A percentile compares a stretch with the other conserved stretches of the same genome.
Conservation (phyloP, 2,797 vertebrate genomes). For the Parambassis ranga region DNA sequence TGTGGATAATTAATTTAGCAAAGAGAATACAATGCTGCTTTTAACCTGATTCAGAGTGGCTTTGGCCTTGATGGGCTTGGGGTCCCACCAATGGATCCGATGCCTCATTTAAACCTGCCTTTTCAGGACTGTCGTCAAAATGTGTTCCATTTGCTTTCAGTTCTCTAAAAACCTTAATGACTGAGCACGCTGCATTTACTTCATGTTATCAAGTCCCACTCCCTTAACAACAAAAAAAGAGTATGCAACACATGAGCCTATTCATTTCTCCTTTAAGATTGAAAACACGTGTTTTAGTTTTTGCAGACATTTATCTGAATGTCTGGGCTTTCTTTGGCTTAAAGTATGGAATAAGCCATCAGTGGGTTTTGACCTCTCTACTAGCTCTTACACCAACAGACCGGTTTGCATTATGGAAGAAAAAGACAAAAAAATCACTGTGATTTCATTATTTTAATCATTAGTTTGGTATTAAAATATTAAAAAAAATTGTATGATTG, state of each 20-base stretch:
- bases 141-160: slow-evolving; percentile 47
- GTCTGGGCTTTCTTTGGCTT: slow-evolving; percentile 50
- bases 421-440: slow-evolving; percentile 9
- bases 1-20: slow-evolving; percentile 86
- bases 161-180: slow-evolving; percentile 76
- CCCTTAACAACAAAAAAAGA: slow-evolving; percentile 59
- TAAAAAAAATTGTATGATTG: too few species aligned
- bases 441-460: slow-evolving; percentile 1
- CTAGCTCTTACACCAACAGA: slow-evolving; percentile 3
- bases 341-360: slow-evolving; percentile 45
- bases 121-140: slow-evolving; percentile 60
- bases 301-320: slow-evolving; percentile 64
- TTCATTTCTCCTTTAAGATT: slow-evolving; percentile 79
- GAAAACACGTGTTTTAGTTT: slow-evolving; percentile 80
- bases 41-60: slow-evolving; percentile 85
- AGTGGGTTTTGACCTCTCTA: not conserved
- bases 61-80: slow-evolving; percentile 80
- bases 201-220: slow-evolving; percentile 71
- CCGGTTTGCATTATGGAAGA: slow-evolving; percentile 10
- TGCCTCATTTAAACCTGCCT: slow-evolving; percentile 49
- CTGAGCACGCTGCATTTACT: slow-evolving; percentile 77
- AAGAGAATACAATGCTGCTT: slow-evolving; percentile 85
- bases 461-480: too few species aligned
- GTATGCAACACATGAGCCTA: slow-evolving; percentile 73
- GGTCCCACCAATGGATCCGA: slow-evolving; percentile 50